Evolutionary conservation across 2,113 vertebrate species (phyloP), one percentile per base, ranked within the genome.

Genomic region (Sakesphorus luctuosus): DNA sequence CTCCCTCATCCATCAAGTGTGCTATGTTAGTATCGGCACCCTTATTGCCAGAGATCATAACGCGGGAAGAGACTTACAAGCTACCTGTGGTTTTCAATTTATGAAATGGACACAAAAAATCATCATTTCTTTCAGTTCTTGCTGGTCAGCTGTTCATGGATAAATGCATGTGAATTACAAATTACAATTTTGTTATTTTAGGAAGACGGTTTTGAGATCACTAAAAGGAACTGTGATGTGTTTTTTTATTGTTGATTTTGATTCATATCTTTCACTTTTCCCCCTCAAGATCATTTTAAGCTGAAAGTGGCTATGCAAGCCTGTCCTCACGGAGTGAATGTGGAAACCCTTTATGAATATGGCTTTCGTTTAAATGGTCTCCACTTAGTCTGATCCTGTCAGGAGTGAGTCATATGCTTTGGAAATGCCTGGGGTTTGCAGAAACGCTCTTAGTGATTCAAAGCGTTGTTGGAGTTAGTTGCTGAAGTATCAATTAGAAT

Each of bases 391-490:
- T 69, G 90, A 83, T 92, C 92, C 95, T 77, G 75, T 94, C 90
- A 80, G 79, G 85, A 95, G 84, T 56, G 20, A 93, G 89, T 96
- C 96, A 96, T 84, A 85, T 93, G 94, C 89, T 84, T 84, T 50
- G 84, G 56, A 89, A 94, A 81, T 75, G 76, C 69, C 52, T 15
- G 31, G 72, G 62, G 33, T 75, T 75, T 14, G 89, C 53, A 87
- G 82, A 93, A 94, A 84, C 13, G 18, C 52, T 71, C 46, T 80
- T 61, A 68, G 72, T 49, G 21, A 95, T 73, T 74, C 63, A 77
- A 79, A 73, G 36, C 5, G 0, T 46, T 90, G 9, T 18, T 43
- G 1, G 28, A 49, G 10, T 66, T 82, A 35, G 46, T 58, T 0
- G 1, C 87, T 58, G 55, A 73, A 90, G 25, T 23, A 84, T 84